These are phyloP conservation scores for Drosophila ambigua DNA, from an alignment of 1,140 invertebrate genomes.

Conservation along the genomic window DNA sequence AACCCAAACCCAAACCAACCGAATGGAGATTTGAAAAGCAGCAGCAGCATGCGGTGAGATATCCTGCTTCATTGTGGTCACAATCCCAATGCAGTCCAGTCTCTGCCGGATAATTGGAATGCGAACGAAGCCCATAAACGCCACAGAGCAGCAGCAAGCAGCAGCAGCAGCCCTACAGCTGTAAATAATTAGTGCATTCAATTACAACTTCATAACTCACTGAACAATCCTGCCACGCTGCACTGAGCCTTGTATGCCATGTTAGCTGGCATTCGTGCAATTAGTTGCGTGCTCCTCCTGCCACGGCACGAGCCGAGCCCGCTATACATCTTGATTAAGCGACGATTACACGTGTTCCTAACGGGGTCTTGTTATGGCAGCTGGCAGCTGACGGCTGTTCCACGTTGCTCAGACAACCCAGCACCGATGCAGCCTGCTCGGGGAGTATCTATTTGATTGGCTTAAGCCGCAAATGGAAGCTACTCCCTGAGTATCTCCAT, in stretches of 20 bases:
- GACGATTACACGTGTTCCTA: slow-evolving; percentile 49
- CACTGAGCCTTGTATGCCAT: slow-evolving; percentile 13
- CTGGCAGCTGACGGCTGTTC: slow-evolving; percentile 40
- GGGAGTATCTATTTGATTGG: slow-evolving; percentile 10
- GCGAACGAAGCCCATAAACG: slow-evolving; percentile 45
- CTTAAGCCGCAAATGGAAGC: slow-evolving; percentile 9
- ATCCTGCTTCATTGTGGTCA: slow-evolving; percentile 20
- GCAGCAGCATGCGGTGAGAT: neutral
- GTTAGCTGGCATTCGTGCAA: slow-evolving; percentile 40
- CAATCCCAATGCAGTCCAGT: slow-evolving; percentile 5
- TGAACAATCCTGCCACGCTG: neutral
- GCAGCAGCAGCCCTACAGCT: slow-evolving; percentile 32
- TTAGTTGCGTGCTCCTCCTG: slow-evolving; percentile 34
- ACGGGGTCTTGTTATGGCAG: slow-evolving; percentile 16
- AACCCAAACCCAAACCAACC: neutral
- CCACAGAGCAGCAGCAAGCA: neutral
- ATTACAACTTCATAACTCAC: slow-evolving; percentile 71
- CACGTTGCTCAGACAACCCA: slow-evolving; percentile 5
- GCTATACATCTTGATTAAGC: slow-evolving; percentile 56
- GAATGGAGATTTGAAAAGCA: neutral
- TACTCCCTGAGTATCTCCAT: no score
- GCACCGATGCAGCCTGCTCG: neutral
- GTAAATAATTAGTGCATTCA: slow-evolving; percentile 69
- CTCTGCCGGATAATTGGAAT: slow-evolving; percentile 39
- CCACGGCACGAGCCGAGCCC: neutral